Percentiles rank a stretch among this genome's conserved stretches.
phyloP scores from a whole-genome alignment of 2,113 vertebrate genomes.

The Isurus oxyrinchus region DNA sequence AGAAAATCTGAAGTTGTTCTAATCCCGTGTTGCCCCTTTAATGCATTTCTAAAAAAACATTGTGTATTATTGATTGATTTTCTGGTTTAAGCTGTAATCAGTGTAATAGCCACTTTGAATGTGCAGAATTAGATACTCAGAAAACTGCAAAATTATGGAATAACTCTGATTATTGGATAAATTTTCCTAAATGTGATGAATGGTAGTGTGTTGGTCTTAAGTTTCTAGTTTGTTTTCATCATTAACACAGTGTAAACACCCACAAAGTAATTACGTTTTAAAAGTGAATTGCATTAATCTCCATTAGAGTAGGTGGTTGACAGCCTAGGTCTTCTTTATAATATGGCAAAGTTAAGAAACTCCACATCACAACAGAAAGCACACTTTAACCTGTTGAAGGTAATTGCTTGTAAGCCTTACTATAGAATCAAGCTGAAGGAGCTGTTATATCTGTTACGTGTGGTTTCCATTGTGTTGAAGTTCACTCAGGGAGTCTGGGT shows the following conservation, averaged over 20 bases:
- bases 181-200: background rate
- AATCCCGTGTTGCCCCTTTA: background rate
- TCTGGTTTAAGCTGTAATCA: background rate
- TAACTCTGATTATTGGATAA: background rate
- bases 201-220: background rate
- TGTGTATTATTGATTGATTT: background rate
- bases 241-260: background rate
- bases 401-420: background rate
- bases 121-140: background rate
- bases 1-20: background rate
- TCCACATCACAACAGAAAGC: background rate
- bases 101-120: background rate
- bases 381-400: constrained; percentile 4
- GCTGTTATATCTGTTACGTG: background rate
- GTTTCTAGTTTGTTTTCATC: background rate
- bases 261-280: background rate
- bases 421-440: background rate
- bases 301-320: background rate
- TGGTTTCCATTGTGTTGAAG: background rate
- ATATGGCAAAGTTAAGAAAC: background rate
- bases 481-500: background rate
- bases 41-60: no score
- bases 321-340: background rate
- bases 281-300: constrained; percentile 31
- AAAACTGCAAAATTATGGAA: background rate